Evolutionary conservation across 1,140 invertebrate genomes (phyloP).

Genomic region (Microplitis mediator): DNA sequence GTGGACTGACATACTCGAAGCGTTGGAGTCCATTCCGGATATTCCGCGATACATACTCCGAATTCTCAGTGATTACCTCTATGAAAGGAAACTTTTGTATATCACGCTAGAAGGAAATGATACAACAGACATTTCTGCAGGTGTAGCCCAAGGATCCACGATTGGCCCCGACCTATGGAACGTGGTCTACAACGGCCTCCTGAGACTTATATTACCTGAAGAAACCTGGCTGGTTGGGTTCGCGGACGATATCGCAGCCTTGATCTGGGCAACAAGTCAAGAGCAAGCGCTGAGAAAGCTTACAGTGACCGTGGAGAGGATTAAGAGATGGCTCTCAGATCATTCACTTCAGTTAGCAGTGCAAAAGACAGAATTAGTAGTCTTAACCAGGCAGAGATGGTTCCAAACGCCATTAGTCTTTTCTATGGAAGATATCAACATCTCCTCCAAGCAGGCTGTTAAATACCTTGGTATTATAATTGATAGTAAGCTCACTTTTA

Average conservation of each 20-base stretch:
- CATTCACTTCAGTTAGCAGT: slow-evolving; percentile 32
- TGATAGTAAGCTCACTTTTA: not conserved
- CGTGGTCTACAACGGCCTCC: too few species aligned
- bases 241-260: not conserved
- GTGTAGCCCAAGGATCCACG: too few species aligned
- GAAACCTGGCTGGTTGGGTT: not conserved
- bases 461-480: slow-evolving; percentile 32
- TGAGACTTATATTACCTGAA: too few species aligned
- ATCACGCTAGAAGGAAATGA: too few species aligned
- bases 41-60: too few species aligned
- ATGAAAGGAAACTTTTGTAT: too few species aligned
- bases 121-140: too few species aligned
- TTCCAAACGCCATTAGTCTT: not conserved
- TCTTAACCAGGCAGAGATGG: slow-evolving; percentile 23
- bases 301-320: slow-evolving; percentile 15
- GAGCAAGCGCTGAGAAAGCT: slow-evolving; percentile 23
- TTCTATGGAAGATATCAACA: not conserved
- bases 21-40: too few species aligned
- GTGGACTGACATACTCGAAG: too few species aligned
- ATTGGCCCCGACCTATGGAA: too few species aligned
- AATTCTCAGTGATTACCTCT: too few species aligned
- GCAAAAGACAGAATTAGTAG: slow-evolving; percentile 33
- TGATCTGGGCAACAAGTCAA: slow-evolving; percentile 12
- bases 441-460: slow-evolving; percentile 22
- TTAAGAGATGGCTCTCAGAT: slow-evolving; percentile 29